Evolutionary conservation across 1,140 invertebrate species (phyloP).

Genomic region (Drosophila santomea): DNA sequence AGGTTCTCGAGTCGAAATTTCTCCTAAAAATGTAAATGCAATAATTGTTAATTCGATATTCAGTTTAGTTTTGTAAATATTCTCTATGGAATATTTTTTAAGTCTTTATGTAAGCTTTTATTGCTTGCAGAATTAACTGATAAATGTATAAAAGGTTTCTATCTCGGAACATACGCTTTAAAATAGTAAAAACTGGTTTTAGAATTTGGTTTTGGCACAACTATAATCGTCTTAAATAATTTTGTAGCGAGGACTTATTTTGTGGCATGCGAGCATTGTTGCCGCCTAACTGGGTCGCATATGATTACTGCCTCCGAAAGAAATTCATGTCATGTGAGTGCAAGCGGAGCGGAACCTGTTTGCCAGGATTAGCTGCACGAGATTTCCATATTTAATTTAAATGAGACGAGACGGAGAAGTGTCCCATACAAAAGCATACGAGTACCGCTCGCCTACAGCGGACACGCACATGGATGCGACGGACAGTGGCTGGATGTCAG

Average conservation of each 20-base stretch:
- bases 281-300: slow-evolving; percentile 58
- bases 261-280: slow-evolving; percentile 25
- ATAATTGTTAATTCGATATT: background rate
- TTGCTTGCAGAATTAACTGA: background rate
- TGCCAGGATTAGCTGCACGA: slow-evolving; percentile 78
- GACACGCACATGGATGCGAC: slow-evolving; percentile 50
- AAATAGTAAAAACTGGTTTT: background rate
- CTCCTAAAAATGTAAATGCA: slow-evolving; percentile 86
- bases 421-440: slow-evolving; percentile 5
- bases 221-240: background rate
- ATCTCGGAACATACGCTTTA: background rate
- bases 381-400: slow-evolving; percentile 84
- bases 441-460: slow-evolving; percentile 34
- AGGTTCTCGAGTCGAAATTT: slow-evolving; percentile 92
- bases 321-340: slow-evolving; percentile 60
- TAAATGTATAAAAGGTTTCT: background rate
- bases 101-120: too few species aligned
- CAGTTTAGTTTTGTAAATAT: too few species aligned
- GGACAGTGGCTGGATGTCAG: slow-evolving; percentile 75
- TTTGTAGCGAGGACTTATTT: slow-evolving; percentile 17
- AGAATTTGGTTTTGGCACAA: background rate
- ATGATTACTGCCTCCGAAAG: slow-evolving; percentile 67
- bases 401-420: slow-evolving; percentile 49
- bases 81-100: too few species aligned
- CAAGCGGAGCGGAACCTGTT: slow-evolving; percentile 51